A percentile compares a stretch with the other conserved stretches of the same genome.
Evolutionary conservation across 2,888 invertebrate genomes (phyloP).

Genomic region (Pimpla rufipes): DNA sequence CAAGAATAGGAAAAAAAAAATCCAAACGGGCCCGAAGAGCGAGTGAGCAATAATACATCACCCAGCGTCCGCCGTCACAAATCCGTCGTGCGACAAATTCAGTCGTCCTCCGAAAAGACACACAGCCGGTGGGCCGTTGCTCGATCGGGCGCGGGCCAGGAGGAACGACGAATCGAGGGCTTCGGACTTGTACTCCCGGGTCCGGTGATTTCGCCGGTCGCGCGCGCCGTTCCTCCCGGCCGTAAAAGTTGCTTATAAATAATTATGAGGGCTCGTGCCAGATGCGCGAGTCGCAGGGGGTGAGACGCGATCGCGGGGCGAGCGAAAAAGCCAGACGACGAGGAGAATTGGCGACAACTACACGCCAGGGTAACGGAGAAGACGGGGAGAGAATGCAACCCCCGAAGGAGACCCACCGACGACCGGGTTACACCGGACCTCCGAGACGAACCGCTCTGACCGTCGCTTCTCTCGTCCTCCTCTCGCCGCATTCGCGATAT

Average conservation of each 20-base stretch:
- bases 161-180: not conserved
- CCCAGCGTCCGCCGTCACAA: not conserved
- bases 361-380: conserved; percentile 3
- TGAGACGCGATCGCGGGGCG: conserved; percentile 61
- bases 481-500: conserved; percentile 20
- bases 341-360: conserved; percentile 21
- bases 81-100: conserved; percentile 32
- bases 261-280: conserved; percentile 73
- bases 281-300: conserved; percentile 70
- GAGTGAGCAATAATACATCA: not conserved
- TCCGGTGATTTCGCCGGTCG: conserved; percentile 21
- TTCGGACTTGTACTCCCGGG: too few species aligned
- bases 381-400: conserved; percentile 35
- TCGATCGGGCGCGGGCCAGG: not conserved
- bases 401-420: conserved; percentile 27
- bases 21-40: too few species aligned
- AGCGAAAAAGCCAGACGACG: conserved; percentile 37
- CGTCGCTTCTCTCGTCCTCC: conserved; percentile 10
- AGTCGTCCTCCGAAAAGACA: not conserved
- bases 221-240: conserved; percentile 40
- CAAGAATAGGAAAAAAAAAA: too few species aligned
- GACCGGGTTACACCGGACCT: conserved; percentile 41
- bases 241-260: conserved; percentile 72
- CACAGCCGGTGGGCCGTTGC: not conserved
- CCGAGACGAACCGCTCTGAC: conserved; percentile 17